Percentiles rank a stretch among this genome's conserved stretches.
phyloP scores from a whole-genome alignment of 2,797 vertebrate species.

The Phalanger gymnotis region DNA sequence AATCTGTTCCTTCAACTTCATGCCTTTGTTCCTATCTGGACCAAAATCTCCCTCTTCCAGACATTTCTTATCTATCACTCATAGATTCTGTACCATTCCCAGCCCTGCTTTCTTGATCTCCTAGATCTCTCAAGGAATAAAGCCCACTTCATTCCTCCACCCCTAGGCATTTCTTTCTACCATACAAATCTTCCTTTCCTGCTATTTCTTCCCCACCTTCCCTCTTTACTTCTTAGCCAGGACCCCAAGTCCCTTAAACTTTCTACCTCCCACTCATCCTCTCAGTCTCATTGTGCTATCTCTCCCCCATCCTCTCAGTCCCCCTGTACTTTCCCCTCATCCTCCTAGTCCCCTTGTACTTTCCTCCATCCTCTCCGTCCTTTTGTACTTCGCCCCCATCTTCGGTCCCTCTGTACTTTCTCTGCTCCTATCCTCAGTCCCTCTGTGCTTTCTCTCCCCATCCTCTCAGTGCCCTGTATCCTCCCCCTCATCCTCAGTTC shows the following conservation, averaged over 20 bases:
- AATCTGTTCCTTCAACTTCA: neutral
- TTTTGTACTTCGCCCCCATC: neutral
- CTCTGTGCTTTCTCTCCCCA: constrained; percentile 22
- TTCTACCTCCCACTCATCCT: neutral
- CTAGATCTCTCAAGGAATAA: neutral
- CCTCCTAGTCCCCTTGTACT: neutral
- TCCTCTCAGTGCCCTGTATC: neutral
- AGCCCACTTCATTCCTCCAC: neutral
- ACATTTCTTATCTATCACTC: neutral
- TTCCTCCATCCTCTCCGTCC: neutral
- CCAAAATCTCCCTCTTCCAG: neutral
- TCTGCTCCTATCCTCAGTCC: neutral
- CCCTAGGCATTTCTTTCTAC: neutral
- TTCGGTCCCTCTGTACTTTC: too few relatives aligned
- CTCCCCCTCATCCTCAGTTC: constrained; percentile 2
- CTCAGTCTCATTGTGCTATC: neutral
- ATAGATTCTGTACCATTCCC: neutral
- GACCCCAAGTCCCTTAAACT: neutral
- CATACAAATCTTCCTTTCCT: neutral
- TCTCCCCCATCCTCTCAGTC: neutral
- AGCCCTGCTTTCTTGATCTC: constrained; percentile 5
- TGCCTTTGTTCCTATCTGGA: neutral
- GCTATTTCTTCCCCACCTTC: neutral
- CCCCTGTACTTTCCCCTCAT: neutral
- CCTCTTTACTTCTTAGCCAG: neutral